A percentile compares a stretch with the other conserved stretches of the same genome.
phyloP scores from a whole-genome alignment of 2,797 vertebrate genomes.

The Orestias chungarensis region DNA sequence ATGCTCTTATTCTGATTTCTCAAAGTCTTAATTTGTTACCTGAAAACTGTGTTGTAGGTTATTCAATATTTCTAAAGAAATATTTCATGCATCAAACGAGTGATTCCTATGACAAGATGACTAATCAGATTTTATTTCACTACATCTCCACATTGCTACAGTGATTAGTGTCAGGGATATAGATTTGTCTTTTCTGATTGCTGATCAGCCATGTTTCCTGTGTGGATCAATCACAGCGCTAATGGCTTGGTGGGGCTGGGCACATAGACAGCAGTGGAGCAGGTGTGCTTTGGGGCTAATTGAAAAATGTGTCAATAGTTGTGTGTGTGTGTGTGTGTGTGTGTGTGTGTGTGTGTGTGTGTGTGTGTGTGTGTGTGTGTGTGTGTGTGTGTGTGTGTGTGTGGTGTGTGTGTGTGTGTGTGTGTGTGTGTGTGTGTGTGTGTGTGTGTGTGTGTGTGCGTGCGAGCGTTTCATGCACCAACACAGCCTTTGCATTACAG shows the following conservation, averaged over 20 bases:
- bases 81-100: background rate
- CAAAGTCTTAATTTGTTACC: background rate
- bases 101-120: background rate
- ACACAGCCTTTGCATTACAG: conserved; percentile 54
- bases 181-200: conserved; percentile 44
- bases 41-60: background rate
- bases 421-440: conserved; percentile 13
- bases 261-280: conserved; percentile 72
- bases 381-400: too few species aligned
- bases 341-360: conserved; percentile 10
- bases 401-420: conserved; percentile 24
- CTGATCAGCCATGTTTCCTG: conserved; percentile 74
- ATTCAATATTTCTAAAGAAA: conserved; percentile 5
- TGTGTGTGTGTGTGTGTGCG: background rate
- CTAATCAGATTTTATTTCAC: conserved; percentile 9
- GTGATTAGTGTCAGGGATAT: conserved; percentile 36
- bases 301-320: conserved; percentile 81
- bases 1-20: background rate
- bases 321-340: conserved; percentile 18
- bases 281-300: conserved; percentile 81
- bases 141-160: conserved; percentile 23
- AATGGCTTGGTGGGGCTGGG: conserved; percentile 72
- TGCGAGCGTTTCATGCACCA: conserved; percentile 15
- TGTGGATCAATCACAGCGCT: conserved; percentile 80
- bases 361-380: conserved; percentile 7